Evolutionary conservation across 1,140 invertebrate species (phyloP).

Genomic region (Caenorhabditis elegans): WBcel235 BX284605.5:13368501-13369000

Average conservation of each 20-base stretch:
- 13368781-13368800: not conserved
- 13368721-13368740: not conserved
- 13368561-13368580: too few relatives aligned
- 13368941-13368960: too few relatives aligned
- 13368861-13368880: conserved; percentile 20
- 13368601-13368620: too few relatives aligned
- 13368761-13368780: not conserved
- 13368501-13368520: too few relatives aligned
- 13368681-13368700: too few relatives aligned
- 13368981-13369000: not conserved
- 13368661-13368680: too few relatives aligned
- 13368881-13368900: conserved; percentile 2
- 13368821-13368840: not conserved
- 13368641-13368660: too few relatives aligned
- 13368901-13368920: not conserved
- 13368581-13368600: too few relatives aligned
- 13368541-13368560: too few relatives aligned
- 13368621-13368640: too few relatives aligned
- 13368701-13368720: not conserved
- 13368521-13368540: too few relatives aligned
- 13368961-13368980: too few relatives aligned
- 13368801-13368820: conserved; percentile 11
- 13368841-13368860: conserved; percentile 2
- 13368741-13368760: conserved; percentile 11
- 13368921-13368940: not conserved